A percentile compares a stretch with the other conserved stretches of the same genome.
Conservation (phyloP, 2,888 invertebrate genomes). For the Volucella bombylans region DNA sequence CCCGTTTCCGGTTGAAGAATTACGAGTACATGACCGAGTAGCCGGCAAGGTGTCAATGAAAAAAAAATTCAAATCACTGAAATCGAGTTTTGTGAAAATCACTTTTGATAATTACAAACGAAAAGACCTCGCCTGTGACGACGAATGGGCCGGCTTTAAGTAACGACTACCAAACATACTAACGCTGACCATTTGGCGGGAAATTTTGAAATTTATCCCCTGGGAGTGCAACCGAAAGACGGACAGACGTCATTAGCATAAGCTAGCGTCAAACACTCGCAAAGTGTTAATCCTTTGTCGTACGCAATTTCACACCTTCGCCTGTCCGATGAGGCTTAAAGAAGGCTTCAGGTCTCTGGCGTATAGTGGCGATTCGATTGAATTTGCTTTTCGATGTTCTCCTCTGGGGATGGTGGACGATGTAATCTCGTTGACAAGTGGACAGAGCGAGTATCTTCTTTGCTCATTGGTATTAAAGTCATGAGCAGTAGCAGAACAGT, state of each 20-base stretch:
- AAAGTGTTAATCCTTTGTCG: constrained; percentile 67
- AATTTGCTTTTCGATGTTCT: constrained; percentile 16
- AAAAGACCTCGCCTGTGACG: constrained; percentile 40
- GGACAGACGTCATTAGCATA: constrained; percentile 49
- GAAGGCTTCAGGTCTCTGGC: constrained; percentile 32
- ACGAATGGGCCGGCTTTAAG: neutral
- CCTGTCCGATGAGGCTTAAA: constrained; percentile 57
- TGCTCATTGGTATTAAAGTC: constrained; percentile 25
- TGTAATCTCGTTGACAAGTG: constrained; percentile 36
- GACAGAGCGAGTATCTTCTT: neutral
- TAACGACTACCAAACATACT: constrained; percentile 19
- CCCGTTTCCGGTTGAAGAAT: constrained; percentile 60
- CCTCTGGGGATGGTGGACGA: constrained; percentile 39
- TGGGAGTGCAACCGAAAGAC: constrained; percentile 5
- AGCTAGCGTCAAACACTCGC: constrained; percentile 21
- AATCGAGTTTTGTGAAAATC: constrained; percentile 50
- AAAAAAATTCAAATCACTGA: constrained; percentile 15
- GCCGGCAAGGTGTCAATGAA: constrained; percentile 58
- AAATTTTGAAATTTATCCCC: constrained; percentile 20
- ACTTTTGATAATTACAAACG: constrained; percentile 69
- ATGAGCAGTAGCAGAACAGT: constrained; percentile 2
- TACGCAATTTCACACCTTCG: constrained; percentile 67
- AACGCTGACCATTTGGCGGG: constrained; percentile 38
- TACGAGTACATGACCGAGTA: neutral
- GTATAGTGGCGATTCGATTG: constrained; percentile 31